phyloP scores from a whole-genome alignment of 2,113 vertebrate species.

The Carassius gibelio region DNA sequence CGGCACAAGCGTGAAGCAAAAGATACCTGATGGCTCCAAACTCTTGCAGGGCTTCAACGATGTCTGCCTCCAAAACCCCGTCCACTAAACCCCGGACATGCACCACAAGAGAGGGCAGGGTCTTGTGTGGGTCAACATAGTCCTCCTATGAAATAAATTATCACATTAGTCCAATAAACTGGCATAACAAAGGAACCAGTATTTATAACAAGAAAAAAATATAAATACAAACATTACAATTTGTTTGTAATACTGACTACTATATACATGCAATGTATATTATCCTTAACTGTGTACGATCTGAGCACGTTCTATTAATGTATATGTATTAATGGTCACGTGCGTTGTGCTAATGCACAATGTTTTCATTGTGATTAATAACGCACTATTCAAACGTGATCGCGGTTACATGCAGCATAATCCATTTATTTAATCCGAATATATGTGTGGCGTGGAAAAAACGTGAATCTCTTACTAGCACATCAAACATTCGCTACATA shows the following conservation, averaged over 20 bases:
- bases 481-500: too few species aligned
- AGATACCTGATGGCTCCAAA: constrained; percentile 91
- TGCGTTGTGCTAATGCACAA: too few species aligned
- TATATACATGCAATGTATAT: not conserved
- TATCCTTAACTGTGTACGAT: not conserved
- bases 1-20: not conserved
- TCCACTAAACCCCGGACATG: constrained; percentile 92
- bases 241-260: not conserved
- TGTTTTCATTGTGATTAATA: not conserved
- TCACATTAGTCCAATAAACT: not conserved
- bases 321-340: not conserved
- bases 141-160: constrained; percentile 76
- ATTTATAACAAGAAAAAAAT: not conserved
- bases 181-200: not conserved
- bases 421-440: constrained; percentile 15
- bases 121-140: constrained; percentile 92
- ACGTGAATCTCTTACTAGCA: not conserved
- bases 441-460: not conserved
- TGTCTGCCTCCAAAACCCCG: constrained; percentile 89
- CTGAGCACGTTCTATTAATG: not conserved
- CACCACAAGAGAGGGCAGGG: constrained; percentile 90
- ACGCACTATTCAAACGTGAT: not conserved
- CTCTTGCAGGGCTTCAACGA: constrained; percentile 92
- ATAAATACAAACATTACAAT: not conserved
- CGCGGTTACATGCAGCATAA: not conserved